These are phyloP conservation scores for Neopelma chrysocephalum DNA, from an alignment of 2,797 vertebrate genomes.

Conservation along the genomic window DNA sequence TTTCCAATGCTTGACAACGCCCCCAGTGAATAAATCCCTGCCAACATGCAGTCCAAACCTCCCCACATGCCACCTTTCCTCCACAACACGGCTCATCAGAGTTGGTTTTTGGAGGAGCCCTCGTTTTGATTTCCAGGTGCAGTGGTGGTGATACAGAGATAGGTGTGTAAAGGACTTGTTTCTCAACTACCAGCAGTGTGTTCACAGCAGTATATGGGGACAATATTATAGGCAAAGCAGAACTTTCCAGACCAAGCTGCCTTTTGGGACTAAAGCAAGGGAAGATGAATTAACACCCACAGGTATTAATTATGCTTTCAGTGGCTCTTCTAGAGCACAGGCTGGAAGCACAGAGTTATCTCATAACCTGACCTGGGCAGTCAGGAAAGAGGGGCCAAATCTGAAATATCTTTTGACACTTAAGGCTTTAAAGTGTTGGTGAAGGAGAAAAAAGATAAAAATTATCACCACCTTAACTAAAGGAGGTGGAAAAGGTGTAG, in stretches of 20 bases:
- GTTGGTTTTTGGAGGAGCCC: accelerated
- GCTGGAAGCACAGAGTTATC: neutral
- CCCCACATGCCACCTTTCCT: neutral
- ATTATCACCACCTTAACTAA: neutral
- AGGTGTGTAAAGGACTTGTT: neutral
- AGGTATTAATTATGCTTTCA: neutral
- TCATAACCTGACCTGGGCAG: neutral
- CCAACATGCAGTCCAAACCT: neutral
- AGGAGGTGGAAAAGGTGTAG: neutral
- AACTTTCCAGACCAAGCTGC: neutral
- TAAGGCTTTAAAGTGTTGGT: neutral
- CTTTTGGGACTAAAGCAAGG: neutral
- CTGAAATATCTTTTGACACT: neutral
- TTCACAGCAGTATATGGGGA: neutral
- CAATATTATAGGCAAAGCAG: neutral
- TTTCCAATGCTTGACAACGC: neutral
- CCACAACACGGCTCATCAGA: neutral
- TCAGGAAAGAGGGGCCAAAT: neutral
- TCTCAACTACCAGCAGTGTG: neutral
- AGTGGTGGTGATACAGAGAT: accelerated
- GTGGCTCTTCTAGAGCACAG: neutral
- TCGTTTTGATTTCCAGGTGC: neutral
- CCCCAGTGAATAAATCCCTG: neutral
- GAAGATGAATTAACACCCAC: neutral
- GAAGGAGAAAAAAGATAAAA: neutral